Evolutionary conservation across 37 sponge, comb jelly and placozoan genomes (phyloP).

Genomic region (Aplysina aerophoba): DNA sequence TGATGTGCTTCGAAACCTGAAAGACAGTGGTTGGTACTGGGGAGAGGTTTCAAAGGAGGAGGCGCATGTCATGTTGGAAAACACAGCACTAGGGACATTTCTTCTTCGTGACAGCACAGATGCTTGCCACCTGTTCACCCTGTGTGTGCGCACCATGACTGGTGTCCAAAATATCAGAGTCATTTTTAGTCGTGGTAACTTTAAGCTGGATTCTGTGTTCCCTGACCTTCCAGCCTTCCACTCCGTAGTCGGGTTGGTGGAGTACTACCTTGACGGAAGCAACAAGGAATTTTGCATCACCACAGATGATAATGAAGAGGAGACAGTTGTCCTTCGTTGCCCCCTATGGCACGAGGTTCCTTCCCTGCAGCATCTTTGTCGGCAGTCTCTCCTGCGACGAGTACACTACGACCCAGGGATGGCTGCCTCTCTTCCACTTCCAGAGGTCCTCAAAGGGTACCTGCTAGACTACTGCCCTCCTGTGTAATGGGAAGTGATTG

Average conservation of each 20-base stretch:
- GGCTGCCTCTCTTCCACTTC: constrained; percentile 57
- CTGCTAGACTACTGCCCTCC: constrained; percentile 68
- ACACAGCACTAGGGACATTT: constrained; percentile 78
- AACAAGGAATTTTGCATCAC: constrained; percentile 64
- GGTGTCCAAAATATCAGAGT: constrained; percentile 81
- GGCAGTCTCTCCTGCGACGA: constrained; percentile 52
- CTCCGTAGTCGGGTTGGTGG: constrained; percentile 76
- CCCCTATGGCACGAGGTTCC: constrained; percentile 84
- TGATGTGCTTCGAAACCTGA: constrained; percentile 67
- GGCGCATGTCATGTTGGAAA: constrained; percentile 69
- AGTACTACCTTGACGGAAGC: constrained; percentile 68
- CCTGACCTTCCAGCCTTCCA: constrained; percentile 74
- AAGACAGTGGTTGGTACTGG: constrained; percentile 97
- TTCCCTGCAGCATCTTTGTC: constrained; percentile 82
- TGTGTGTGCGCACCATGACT: constrained; percentile 69
- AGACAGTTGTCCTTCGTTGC: constrained; percentile 70
- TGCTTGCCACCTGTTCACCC: constrained; percentile 85
- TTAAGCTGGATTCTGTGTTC: constrained; percentile 84
- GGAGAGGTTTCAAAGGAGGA: constrained; percentile 78
- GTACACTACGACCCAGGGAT: constrained; percentile 2
- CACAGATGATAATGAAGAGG: constrained; percentile 65
- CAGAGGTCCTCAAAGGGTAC: constrained; percentile 60
- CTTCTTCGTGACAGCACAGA: constrained; percentile 88
- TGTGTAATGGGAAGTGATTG: not conserved
- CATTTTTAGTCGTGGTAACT: constrained; percentile 79